These are phyloP conservation scores for Epizoanthus ramosus DNA, from an alignment of 92 coral and sea anemone genomes.

Conservation along the genomic window DNA sequence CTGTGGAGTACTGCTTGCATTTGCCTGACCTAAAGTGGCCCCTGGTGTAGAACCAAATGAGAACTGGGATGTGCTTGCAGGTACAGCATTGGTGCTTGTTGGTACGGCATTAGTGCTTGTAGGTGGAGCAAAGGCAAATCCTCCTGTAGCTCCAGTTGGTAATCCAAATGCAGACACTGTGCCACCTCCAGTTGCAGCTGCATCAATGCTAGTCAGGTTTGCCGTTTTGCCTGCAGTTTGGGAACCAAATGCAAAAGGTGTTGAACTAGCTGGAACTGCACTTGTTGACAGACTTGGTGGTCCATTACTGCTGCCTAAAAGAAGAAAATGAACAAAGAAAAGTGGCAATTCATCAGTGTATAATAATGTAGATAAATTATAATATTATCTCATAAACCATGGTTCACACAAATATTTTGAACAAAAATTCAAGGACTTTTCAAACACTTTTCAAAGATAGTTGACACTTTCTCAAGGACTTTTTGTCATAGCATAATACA, in stretches of 20 bases:
- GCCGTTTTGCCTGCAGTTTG: constrained; percentile 3
- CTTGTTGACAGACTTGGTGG: not conserved
- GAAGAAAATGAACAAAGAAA: no score
- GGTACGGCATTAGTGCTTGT: constrained; percentile 4
- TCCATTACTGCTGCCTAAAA: constrained; percentile 11
- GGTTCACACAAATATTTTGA: no score
- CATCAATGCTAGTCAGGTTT: not conserved
- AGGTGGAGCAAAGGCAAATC: constrained; percentile 2
- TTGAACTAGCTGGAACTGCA: not conserved
- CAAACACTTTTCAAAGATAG: no score
- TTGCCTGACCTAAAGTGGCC: not conserved
- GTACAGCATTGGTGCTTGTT: not conserved
- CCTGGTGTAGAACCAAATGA: constrained; percentile 7
- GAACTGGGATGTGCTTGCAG: constrained; percentile 6
- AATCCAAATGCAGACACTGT: not conserved
- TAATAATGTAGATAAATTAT: not conserved
- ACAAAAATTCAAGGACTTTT: no score
- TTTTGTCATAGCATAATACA: no score
- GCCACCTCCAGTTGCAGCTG: constrained; percentile 28
- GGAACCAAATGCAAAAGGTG: constrained; percentile 25
- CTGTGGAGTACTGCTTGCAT: not conserved
- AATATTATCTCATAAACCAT: no score
- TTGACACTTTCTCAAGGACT: no score
- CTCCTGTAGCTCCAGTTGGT: not conserved
- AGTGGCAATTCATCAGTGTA: not conserved